These are phyloP conservation scores for Calcarius lapponicus DNA, from an alignment of 2,797 vertebrate species.

Conservation along the genomic window DNA sequence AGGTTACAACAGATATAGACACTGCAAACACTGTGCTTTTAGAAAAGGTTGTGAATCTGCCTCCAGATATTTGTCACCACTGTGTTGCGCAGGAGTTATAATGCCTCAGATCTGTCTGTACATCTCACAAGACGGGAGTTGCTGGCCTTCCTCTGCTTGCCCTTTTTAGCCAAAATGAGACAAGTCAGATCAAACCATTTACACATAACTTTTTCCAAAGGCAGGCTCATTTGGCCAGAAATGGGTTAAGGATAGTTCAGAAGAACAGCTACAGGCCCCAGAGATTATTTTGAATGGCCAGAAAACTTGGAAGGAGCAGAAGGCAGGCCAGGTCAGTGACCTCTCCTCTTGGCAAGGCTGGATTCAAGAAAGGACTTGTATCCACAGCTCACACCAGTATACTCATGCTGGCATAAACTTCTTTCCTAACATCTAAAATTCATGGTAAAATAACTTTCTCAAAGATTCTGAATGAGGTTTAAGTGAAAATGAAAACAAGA, in stretches of 20 bases:
- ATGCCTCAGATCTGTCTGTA: not conserved
- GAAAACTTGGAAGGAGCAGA: not conserved
- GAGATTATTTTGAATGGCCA: not conserved
- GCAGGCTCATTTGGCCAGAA: not conserved
- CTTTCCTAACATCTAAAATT: not conserved
- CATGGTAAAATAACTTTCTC: not conserved
- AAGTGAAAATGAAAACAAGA: not conserved
- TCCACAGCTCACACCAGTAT: not conserved
- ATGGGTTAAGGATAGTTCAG: not conserved
- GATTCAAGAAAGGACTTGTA: not conserved
- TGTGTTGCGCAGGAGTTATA: not conserved
- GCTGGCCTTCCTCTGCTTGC: not conserved
- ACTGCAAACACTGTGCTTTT: not conserved
- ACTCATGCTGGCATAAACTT: not conserved
- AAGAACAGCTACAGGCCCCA: not conserved
- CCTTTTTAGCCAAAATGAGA: not conserved
- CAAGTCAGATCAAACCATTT: not conserved
- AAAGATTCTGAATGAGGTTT: not conserved
- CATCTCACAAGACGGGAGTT: not conserved
- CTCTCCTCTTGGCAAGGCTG: not conserved
- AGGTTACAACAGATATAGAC: not conserved
- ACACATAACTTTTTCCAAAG: not conserved
- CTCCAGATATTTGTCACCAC: not conserved
- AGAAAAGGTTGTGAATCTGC: not conserved
- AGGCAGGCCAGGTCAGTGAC: not conserved